Conservation (phyloP, 2,888 invertebrate species). For the Tachina grossa region DNA sequence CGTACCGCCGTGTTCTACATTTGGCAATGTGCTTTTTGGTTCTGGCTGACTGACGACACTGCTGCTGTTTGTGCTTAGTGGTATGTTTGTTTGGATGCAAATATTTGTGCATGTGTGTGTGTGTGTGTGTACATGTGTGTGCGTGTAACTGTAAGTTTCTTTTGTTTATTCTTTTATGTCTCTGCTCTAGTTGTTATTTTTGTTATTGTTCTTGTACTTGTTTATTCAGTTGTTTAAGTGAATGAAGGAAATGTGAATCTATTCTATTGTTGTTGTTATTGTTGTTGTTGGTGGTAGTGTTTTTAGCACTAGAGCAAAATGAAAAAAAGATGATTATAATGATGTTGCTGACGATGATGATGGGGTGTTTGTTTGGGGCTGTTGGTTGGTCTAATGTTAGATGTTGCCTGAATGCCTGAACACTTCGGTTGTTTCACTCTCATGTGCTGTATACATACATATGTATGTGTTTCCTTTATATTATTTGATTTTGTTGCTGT, state of each 20-base stretch:
- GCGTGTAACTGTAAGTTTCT: neutral
- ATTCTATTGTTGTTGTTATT: slow-evolving; percentile 1
- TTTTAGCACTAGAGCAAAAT: slow-evolving; percentile 17
- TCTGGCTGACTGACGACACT: slow-evolving; percentile 39
- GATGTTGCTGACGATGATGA: slow-evolving; percentile 7
- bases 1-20: slow-evolving; percentile 57
- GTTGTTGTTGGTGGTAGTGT: slow-evolving; percentile 47
- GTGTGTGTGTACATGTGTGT: too few relatives aligned
- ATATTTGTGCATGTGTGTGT: too few relatives aligned
- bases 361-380: slow-evolving; percentile 8
- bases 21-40: slow-evolving; percentile 53
- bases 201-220: slow-evolving; percentile 29
- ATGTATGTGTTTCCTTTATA: neutral
- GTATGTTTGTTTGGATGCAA: neutral
- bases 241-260: slow-evolving; percentile 34
- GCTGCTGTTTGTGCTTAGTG: slow-evolving; percentile 6
- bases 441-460: too few relatives aligned
- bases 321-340: neutral
- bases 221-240: slow-evolving; percentile 38
- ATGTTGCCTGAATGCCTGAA: slow-evolving; percentile 23
- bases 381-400: slow-evolving; percentile 28
- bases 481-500: neutral
- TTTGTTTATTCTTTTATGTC: slow-evolving; percentile 30
- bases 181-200: slow-evolving; percentile 24
- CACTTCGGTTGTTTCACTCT: slow-evolving; percentile 10